phyloP scores from a whole-genome alignment of 2,888 invertebrate species.

The Thymelicus acteon region DNA sequence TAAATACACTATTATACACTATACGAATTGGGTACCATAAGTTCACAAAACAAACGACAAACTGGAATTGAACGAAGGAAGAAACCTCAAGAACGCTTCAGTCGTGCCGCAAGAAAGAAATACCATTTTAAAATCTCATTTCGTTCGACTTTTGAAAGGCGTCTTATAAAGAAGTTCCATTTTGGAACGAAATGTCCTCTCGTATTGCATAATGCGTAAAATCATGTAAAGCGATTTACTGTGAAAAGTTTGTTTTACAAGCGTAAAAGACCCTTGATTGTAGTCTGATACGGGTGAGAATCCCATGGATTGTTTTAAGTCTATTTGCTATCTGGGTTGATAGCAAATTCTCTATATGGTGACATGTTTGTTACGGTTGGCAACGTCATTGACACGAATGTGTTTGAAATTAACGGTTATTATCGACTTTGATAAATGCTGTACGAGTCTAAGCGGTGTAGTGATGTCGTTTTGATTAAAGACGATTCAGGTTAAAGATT shows the following conservation, averaged over 20 bases:
- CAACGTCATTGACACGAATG: slow-evolving; percentile 56
- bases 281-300: background rate
- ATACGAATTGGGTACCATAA: background rate
- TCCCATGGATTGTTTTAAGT: slow-evolving; percentile 7
- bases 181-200: slow-evolving; percentile 27
- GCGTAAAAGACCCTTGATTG: background rate
- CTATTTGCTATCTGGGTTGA: background rate
- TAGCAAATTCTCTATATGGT: slow-evolving; percentile 26
- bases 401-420: slow-evolving; percentile 40
- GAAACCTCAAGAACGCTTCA: slow-evolving; percentile 11
- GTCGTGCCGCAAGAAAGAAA: slow-evolving; percentile 11
- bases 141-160: slow-evolving; percentile 33
- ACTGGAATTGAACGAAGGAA: slow-evolving; percentile 17
- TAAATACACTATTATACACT: background rate
- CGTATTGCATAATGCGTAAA: slow-evolving; percentile 12
- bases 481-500: slow-evolving; percentile 25
- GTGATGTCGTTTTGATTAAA: slow-evolving; percentile 26
- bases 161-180: slow-evolving; percentile 24
- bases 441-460: slow-evolving; percentile 11
- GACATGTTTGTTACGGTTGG: slow-evolving; percentile 29
- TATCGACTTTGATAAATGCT: slow-evolving; percentile 28
- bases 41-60: slow-evolving; percentile 5
- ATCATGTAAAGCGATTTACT: slow-evolving; percentile 16
- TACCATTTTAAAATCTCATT: slow-evolving; percentile 34
- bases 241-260: background rate